Evolutionary conservation across 2,113 vertebrate species (phyloP), one percentile per base, ranked within the genome.

Genomic region (Nymphicus hollandicus): DNA sequence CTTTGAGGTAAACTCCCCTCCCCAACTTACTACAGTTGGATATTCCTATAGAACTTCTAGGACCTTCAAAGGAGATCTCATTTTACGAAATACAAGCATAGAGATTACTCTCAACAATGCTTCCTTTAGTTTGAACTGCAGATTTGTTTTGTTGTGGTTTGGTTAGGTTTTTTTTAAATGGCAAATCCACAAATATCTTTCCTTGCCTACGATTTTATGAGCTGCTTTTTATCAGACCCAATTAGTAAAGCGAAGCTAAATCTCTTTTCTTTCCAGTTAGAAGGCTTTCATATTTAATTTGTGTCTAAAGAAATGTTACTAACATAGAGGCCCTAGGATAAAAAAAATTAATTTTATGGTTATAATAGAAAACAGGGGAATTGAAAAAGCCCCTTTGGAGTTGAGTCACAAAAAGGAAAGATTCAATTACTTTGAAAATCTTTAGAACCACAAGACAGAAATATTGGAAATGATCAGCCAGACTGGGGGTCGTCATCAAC

Each of bases 381-480:
- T 97, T 89, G 87, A 80, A 96, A 91, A 94, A 86, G n/a, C 23
- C 82, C 92, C 92, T 96, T 86, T 68, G 79, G 95, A 97, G 86
- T 94, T 94, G 91, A 97, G 46, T 96, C 89, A 92, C 49, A 96
- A 95, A 96, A 95, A 93, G 64, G 64, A 97, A 98, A 96, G 90
- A 97, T 96, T 97, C 96, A 98, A 96, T 97, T 97, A 97, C 96
- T 91, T 86, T 70, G 79, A 90, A 97, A 81, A 88, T 94, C 94
- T 96, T 89, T 86, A 82, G 83, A 47, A 44, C 83, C 81, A 74
- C 55, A 94, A 91, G 92, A 95, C 3, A 78, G 79, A 97, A 92
- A 92, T 33, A 93, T 71, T 95, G 87, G 81, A 97, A 97, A 95
- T 63, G 25, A 97, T 94, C 79, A 97, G 83, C 70, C 69, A 93